A percentile compares a stretch with the other conserved stretches of the same genome.
phyloP scores from a whole-genome alignment of 64 coral and sea anemone species.

The Trachythela sp. region DNA sequence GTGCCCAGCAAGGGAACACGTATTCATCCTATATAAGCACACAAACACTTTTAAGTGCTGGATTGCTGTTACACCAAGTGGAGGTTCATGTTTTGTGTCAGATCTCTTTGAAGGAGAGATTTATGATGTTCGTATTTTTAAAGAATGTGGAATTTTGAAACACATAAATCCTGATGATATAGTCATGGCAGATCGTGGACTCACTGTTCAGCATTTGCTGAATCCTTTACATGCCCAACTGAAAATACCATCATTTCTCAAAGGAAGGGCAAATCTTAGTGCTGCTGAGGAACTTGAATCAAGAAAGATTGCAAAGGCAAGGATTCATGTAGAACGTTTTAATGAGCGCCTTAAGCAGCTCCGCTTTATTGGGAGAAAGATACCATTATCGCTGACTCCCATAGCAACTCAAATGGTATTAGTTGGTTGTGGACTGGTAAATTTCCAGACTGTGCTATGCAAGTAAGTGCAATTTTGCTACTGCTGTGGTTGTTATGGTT shows the following conservation, averaged over 20 bases:
- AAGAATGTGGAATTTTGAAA: too few species aligned
- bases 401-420: slow-evolving; percentile 40
- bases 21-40: slow-evolving; percentile 40
- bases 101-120: slow-evolving; percentile 33
- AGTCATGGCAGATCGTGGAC: too few species aligned
- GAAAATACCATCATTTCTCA: too few species aligned
- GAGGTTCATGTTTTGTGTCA: slow-evolving; percentile 41
- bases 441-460: slow-evolving; percentile 31
- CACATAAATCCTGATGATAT: too few species aligned
- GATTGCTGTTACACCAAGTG: slow-evolving; percentile 41
- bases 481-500: too few species aligned
- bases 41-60: slow-evolving; percentile 27
- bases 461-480: too few species aligned
- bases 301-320: slow-evolving; percentile 25
- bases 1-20: too few species aligned
- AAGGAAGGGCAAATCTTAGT: too few species aligned
- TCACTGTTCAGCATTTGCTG: too few species aligned
- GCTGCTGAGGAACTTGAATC: too few species aligned
- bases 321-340: slow-evolving; percentile 44
- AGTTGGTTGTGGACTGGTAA: slow-evolving; percentile 32
- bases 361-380: slow-evolving; percentile 41
- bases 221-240: too few species aligned
- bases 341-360: slow-evolving; percentile 41
- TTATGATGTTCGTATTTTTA: slow-evolving; percentile 38
- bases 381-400: slow-evolving; percentile 31